Evolutionary conservation across 2,888 invertebrate species (phyloP).

Genomic region (Patella caerulea): DNA sequence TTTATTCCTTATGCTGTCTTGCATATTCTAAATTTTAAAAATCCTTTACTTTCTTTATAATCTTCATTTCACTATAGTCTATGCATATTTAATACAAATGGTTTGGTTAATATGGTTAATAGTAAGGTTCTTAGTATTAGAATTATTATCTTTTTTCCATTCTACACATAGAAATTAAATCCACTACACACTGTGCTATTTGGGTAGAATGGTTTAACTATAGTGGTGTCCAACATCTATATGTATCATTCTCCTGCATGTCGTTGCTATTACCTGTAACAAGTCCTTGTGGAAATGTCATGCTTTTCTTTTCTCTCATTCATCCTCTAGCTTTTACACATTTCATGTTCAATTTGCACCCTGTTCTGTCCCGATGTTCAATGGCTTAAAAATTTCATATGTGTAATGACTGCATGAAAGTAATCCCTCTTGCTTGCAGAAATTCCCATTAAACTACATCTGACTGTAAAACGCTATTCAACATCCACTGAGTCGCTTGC

Average conservation of each 20-base stretch:
- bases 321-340: neutral
- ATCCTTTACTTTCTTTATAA: too few relatives aligned
- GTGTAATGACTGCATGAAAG: conserved; percentile 2
- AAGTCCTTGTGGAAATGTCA: conserved; percentile 1
- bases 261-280: conserved; percentile 6
- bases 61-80: too few relatives aligned
- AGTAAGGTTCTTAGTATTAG: too few relatives aligned
- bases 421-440: conserved; percentile 49
- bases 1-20: too few relatives aligned
- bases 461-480: conserved; percentile 54
- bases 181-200: neutral
- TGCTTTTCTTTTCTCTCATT: neutral
- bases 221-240: neutral
- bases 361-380: conserved; percentile 2
- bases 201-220: neutral
- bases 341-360: neutral
- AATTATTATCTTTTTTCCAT: too few relatives aligned
- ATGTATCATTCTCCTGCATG: neutral
- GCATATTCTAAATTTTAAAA: too few relatives aligned
- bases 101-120: too few relatives aligned
- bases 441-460: conserved; percentile 55
- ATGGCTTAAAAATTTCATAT: conserved; percentile 12
- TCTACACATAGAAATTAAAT: neutral
- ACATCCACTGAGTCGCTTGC: conserved; percentile 47
- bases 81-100: too few relatives aligned